Conservation (phyloP, 2,113 vertebrate species). For the Paralichthys olivaceus region DNA sequence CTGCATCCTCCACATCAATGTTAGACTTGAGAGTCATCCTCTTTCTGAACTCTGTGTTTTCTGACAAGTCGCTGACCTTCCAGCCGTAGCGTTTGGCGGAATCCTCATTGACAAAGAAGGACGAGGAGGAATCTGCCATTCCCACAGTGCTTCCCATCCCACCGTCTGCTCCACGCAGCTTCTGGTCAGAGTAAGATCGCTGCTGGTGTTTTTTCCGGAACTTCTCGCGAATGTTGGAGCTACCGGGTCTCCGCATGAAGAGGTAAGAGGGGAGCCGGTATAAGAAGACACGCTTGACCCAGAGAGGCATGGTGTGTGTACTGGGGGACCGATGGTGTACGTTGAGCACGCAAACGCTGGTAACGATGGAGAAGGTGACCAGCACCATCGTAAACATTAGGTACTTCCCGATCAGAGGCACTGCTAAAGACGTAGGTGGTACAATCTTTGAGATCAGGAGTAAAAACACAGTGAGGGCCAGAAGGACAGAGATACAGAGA, state of each 20-base stretch:
- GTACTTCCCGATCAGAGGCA: constrained; percentile 87
- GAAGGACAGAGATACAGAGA: constrained; percentile 85
- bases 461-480: constrained; percentile 86
- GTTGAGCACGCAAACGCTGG: constrained; percentile 86
- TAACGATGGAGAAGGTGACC: constrained; percentile 88
- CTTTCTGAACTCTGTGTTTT: constrained; percentile 80
- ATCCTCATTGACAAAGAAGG: constrained; percentile 81
- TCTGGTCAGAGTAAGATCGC: constrained; percentile 68
- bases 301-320: constrained; percentile 85
- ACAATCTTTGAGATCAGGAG: constrained; percentile 88
- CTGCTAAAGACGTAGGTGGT: constrained; percentile 85
- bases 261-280: constrained; percentile 80
- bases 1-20: constrained; percentile 81
- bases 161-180: constrained; percentile 54
- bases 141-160: constrained; percentile 35
- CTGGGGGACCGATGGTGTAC: constrained; percentile 87
- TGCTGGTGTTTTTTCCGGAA: constrained; percentile 79
- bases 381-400: constrained; percentile 87
- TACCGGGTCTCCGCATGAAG: constrained; percentile 83
- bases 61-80: constrained; percentile 74
- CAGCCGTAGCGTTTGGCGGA: constrained; percentile 79
- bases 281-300: constrained; percentile 84
- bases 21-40: constrained; percentile 77
- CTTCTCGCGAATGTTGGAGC: constrained; percentile 77
- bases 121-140: constrained; percentile 67